Percentiles rank a stretch among this genome's conserved stretches.
These are phyloP conservation scores for Craseonycteris thonglongyai DNA, from an alignment of 2,113 vertebrate species.

Conservation along the genomic window DNA sequence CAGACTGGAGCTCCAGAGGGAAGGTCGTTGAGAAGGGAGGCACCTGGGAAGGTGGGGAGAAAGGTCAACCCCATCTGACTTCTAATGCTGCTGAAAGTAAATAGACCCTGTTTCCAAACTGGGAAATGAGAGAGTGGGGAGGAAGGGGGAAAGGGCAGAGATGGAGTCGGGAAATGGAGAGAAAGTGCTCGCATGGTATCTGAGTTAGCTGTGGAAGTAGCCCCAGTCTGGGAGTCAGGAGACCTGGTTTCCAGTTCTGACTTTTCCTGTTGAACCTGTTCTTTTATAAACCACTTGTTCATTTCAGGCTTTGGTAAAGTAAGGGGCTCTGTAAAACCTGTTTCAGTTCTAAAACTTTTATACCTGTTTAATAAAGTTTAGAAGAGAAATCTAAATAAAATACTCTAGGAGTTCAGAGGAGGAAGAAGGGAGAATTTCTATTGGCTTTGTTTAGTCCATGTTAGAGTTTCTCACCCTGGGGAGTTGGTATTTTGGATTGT, in stretches of 20 bases:
- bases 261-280: neutral
- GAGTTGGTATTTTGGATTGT: neutral
- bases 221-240: neutral
- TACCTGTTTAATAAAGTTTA: neutral
- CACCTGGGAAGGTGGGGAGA: neutral
- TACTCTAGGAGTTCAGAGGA: neutral
- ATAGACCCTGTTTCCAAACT: neutral
- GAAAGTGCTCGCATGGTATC: neutral
- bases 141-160: neutral
- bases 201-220: neutral
- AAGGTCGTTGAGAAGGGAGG: neutral
- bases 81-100: slow-evolving; percentile 23
- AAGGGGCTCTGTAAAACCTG: neutral
- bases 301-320: slow-evolving; percentile 11
- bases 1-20: neutral
- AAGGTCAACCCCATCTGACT: neutral
- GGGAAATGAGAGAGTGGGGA: neutral
- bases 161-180: neutral
- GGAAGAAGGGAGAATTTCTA: neutral
- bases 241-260: neutral
- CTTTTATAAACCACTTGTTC: neutral
- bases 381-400: neutral
- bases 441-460: neutral
- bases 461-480: neutral
- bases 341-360: neutral